Base-by-base conservation (phyloP, 2,888 invertebrate genomes). In the Drosophila demipolita region DNA sequence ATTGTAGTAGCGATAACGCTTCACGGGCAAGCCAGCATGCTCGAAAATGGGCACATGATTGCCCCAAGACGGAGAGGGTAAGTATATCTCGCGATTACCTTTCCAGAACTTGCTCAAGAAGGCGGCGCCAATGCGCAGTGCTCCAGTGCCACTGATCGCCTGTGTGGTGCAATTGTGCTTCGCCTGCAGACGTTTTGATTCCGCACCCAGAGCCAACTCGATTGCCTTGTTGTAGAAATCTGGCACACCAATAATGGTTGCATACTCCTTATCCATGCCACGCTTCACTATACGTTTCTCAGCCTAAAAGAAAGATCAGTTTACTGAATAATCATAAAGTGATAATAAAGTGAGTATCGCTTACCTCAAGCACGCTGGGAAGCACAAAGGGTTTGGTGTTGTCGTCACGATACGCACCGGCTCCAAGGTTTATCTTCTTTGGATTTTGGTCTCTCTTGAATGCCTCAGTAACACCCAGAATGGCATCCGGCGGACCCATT, bases 401-500 rank as follows among this genome's bases (percentile, higher is more conserved):
- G 92, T 99, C 99, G 93, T 99, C 99, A 83, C 99, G 95, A 93
- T 99, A 99, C 11, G 99, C 99, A 72, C 98, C 98, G 5, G 96
- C 98, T 71, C 99, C 99, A 59, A 99, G 95, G 93, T 99, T 99
- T 75, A 99, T 97, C 94, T 99, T 99, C 85, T 98, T 98, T 0
- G 98, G 95, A 92, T 98, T 97, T 3, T 94, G 94, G 92, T 99
- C 99, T 73, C 94, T 95, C 92, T 98, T 99, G 94, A 95, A 99
- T 0, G 99, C 99, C 93, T 99, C 99, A 0, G 99, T 97, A 49
- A 99, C 97, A 42, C 99, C 99, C 58, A 99, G 94, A 94, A 99
- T 99, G 32, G 98, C 97, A 94, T 99, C 99, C 7, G 99, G 99
- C 23, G 99, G 99, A 6, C 99, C 99, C 98, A 99, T 97, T 92